phyloP scores from a whole-genome alignment of 2,113 vertebrate species.

The Triplophysa dalaica region DNA sequence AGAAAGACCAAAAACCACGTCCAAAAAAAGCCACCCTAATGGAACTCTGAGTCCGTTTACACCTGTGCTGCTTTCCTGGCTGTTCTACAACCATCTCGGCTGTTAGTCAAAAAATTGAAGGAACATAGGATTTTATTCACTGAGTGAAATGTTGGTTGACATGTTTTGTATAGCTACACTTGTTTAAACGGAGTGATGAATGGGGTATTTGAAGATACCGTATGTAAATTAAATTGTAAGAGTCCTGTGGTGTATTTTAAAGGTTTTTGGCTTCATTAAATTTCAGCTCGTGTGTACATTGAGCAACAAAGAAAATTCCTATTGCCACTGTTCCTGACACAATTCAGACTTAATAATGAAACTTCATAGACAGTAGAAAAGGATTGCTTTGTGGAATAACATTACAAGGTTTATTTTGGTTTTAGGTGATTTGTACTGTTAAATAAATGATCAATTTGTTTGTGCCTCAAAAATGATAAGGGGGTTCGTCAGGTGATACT shows the following conservation, averaged over 20 bases:
- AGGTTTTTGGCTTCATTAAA: conserved; percentile 27
- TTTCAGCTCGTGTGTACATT: conserved; percentile 5
- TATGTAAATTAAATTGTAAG: background rate
- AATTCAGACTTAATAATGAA: background rate
- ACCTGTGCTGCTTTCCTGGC: conserved; percentile 33
- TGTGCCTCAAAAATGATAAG: no score
- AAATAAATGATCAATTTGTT: no score
- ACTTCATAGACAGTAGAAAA: conserved; percentile 35
- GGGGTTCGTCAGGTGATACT: no score
- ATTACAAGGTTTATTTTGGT: background rate
- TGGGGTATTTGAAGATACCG: background rate
- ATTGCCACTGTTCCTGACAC: conserved; percentile 13
- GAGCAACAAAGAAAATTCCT: background rate
- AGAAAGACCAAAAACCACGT: conserved; percentile 36
- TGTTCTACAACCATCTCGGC: conserved; percentile 20
- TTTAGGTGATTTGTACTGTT: no score
- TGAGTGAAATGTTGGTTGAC: conserved; percentile 57
- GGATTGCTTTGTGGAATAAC: conserved; percentile 33
- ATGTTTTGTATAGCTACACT: conserved; percentile 29
- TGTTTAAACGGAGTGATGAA: conserved; percentile 23
- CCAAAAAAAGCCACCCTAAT: conserved; percentile 42
- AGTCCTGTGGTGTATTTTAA: background rate
- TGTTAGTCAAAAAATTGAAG: conserved; percentile 14
- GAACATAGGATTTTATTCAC: conserved; percentile 24
- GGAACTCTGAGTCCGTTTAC: conserved; percentile 32